phyloP scores from a whole-genome alignment of 2,888 invertebrate genomes.

The Phyllotreta striolata region DNA sequence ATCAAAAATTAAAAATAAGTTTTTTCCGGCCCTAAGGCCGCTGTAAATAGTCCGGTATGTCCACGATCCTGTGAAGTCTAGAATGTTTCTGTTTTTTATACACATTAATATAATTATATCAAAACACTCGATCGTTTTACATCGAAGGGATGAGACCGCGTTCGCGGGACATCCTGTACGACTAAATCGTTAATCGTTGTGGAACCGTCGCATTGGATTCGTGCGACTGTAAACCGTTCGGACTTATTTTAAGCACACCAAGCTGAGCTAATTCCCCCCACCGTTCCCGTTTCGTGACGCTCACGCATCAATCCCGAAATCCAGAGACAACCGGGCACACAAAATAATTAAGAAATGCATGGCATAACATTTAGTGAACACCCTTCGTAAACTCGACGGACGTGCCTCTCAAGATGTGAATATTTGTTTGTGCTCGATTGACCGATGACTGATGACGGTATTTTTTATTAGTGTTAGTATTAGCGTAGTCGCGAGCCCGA shows the following conservation, averaged over 20 bases:
- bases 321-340: constrained; percentile 46
- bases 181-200: too few species aligned
- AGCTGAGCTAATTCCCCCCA: constrained; percentile 48
- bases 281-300: constrained; percentile 39
- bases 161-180: too few species aligned
- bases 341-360: constrained; percentile 42
- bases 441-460: constrained; percentile 17
- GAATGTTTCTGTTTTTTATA: too few species aligned
- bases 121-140: too few species aligned
- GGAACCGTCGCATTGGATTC: too few species aligned
- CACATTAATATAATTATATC: too few species aligned
- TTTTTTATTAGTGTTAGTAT: constrained; percentile 17
- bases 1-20: too few species aligned
- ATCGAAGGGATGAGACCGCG: too few species aligned
- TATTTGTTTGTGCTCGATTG: constrained; percentile 28
- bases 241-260: constrained; percentile 54
- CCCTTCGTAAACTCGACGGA: constrained; percentile 43
- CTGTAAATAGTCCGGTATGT: too few species aligned
- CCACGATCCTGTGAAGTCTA: too few species aligned
- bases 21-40: too few species aligned
- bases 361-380: constrained; percentile 32
- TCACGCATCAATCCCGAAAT: constrained; percentile 45
- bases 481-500: not conserved
- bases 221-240: constrained; percentile 10
- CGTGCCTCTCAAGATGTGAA: constrained; percentile 38